Evolutionary conservation across 2,797 vertebrate species (phyloP).

Genomic region (Muraenolepis orangiensis): DNA sequence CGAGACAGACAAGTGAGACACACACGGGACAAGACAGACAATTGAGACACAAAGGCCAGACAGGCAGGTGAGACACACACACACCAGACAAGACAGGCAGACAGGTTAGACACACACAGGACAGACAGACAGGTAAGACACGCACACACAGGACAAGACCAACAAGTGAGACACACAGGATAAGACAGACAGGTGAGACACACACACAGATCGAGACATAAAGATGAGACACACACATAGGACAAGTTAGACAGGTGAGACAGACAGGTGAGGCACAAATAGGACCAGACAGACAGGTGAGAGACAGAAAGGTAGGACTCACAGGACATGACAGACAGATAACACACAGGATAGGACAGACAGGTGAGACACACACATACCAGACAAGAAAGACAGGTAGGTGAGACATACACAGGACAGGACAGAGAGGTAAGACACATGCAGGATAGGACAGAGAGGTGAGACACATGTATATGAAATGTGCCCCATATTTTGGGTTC

Average conservation of each 20-base stretch:
- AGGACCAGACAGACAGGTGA: not conserved
- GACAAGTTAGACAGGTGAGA: too few species aligned
- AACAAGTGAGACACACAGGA: not conserved
- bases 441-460: not conserved
- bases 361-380: not conserved
- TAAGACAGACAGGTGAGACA: too few species aligned
- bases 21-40: too few species aligned
- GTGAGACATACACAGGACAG: not conserved
- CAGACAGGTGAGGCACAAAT: not conserved
- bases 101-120: not conserved
- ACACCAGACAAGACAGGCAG: too few species aligned
- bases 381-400: too few species aligned
- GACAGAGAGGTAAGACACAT: not conserved
- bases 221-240: too few species aligned
- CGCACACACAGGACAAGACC: not conserved
- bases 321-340: not conserved
- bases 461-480: not conserved
- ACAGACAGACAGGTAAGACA: not conserved
- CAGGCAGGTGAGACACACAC: too few species aligned
- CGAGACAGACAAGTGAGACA: too few species aligned
- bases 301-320: not conserved
- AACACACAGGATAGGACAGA: not conserved
- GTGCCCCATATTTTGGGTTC: not conserved
- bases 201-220: too few species aligned
- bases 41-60: too few species aligned